Conservation (phyloP, 1,140 invertebrate genomes). For the Acyrthosiphon pisum region DNA sequence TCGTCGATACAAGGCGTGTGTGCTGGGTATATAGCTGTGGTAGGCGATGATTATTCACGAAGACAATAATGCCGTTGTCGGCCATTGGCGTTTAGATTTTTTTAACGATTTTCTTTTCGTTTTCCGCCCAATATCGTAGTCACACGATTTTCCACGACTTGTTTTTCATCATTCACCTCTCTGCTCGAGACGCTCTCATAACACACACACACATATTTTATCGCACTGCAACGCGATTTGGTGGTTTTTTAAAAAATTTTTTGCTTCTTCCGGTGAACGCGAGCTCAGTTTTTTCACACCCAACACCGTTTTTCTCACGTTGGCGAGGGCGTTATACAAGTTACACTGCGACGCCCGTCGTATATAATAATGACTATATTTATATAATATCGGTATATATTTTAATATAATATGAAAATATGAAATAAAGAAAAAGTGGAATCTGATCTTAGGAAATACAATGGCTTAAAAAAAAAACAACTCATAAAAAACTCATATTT, state of each 20-base stretch:
- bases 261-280: not conserved
- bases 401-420: not conserved
- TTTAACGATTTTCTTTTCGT: not conserved
- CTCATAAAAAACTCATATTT: no score
- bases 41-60: constrained; percentile 10
- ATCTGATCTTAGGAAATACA: not conserved
- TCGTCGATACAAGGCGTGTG: not conserved
- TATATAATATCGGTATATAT: not conserved
- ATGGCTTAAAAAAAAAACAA: not conserved
- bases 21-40: not conserved
- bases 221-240: not conserved
- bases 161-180: not conserved
- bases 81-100: not conserved
- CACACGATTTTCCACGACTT: not conserved
- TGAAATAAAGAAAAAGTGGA: not conserved
- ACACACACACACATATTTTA: not conserved
- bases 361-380: not conserved
- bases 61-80: not conserved
- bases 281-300: not conserved
- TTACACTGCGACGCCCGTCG: not conserved
- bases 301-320: not conserved
- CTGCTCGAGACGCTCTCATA: not conserved
- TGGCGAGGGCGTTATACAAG: not conserved
- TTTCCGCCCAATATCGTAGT: not conserved
- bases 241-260: not conserved